phyloP scores from a whole-genome alignment of 2,888 invertebrate species.

The Timema podura region DNA sequence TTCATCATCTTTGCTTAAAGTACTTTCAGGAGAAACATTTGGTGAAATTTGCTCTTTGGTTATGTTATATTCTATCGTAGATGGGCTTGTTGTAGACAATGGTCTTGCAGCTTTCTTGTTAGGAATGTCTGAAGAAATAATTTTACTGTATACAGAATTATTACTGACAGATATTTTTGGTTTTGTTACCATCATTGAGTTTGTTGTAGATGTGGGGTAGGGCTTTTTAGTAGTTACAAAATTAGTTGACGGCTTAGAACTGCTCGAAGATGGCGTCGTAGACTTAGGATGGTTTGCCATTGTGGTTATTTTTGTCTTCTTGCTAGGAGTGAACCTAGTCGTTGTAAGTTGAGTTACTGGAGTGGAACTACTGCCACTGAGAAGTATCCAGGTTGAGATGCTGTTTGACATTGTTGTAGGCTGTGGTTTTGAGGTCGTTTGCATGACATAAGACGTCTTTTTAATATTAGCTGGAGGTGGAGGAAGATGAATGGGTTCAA shows the following conservation, averaged over 20 bases:
- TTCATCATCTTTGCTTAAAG: no score
- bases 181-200: conserved; percentile 7
- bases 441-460: background rate
- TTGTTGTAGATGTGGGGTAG: conserved; percentile 19
- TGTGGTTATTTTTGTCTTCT: conserved; percentile 23
- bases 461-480: background rate
- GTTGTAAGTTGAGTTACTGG: conserved; percentile 23
- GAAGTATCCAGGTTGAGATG: conserved; percentile 71
- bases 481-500: background rate
- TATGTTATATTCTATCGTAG: no score
- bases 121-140: conserved; percentile 1
- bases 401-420: conserved; percentile 57
- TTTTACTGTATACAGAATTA: background rate
- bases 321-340: background rate
- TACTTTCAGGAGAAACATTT: background rate
- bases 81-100: background rate
- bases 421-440: background rate
- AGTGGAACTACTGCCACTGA: conserved; percentile 50
- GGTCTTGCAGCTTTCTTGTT: background rate
- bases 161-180: background rate
- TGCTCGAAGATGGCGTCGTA: background rate
- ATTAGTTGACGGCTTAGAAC: background rate
- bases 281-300: background rate
- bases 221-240: background rate
- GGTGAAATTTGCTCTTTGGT: no score